Conservation (phyloP, 2,113 vertebrate genomes). For the Bettongia penicillata region DNA sequence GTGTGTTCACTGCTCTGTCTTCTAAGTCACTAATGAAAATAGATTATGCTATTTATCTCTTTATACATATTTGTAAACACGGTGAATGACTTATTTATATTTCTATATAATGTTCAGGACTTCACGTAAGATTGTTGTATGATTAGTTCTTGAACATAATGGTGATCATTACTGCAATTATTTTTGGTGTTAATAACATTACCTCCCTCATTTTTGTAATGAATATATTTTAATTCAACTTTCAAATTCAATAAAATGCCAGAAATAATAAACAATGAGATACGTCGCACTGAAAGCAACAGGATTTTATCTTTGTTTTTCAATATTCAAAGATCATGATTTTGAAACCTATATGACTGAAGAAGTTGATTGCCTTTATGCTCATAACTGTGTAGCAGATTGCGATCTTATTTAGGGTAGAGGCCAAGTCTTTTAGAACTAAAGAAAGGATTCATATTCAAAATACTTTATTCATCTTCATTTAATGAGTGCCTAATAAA, state of each 20-base stretch:
- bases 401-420: background rate
- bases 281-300: background rate
- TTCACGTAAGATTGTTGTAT: background rate
- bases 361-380: background rate
- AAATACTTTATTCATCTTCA: background rate
- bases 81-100: background rate
- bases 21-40: constrained; percentile 8
- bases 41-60: background rate
- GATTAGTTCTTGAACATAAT: background rate
- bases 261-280: background rate
- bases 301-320: background rate
- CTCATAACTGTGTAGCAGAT: background rate
- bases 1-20: background rate
- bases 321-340: background rate
- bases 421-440: background rate
- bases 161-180: background rate
- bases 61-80: background rate
- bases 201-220: background rate
- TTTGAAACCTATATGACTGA: background rate
- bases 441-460: background rate
- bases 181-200: constrained; percentile 1
- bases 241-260: background rate
- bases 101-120: background rate
- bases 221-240: background rate
- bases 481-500: background rate